Base-by-base conservation (phyloP, 2,888 invertebrate species). In the Bombyx huttoni region DNA sequence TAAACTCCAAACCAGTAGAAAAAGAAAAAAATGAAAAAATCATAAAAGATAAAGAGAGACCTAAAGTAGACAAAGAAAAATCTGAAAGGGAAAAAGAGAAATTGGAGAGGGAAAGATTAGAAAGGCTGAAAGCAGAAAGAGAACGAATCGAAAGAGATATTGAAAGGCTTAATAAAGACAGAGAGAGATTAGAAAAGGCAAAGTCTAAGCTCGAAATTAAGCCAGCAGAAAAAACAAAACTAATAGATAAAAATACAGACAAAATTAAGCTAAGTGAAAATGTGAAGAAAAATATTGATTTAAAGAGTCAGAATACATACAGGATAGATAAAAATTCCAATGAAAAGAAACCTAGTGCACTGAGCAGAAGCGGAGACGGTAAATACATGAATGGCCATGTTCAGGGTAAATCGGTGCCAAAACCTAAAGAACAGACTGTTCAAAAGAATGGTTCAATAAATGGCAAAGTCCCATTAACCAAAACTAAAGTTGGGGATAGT, bases 281-380 rank as follows among this genome's bases (percentile, higher is more conserved):
- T 50, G 52, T 63, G 14, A 85, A 83, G 58, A 83, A 80, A 58
- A 82, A 65, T 58, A 86, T 88, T 75, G 88, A 88, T 63, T 72
- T 86, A 60, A 83, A 88, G 64, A 81, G 74, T 61, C 84, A 87
- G 61, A 87, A 84, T 53, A 83, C 84, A n/a, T 83, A 82, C 58
- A 80, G 89, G 70, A 88, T 90, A 87, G 88, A 87, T 58, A 85
- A 81, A 58, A 86, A 84, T 54, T 75, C 71, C 1, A 78, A 79
- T 62, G 85, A 87, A 46, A 81, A 66, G 53, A 80, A 72, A 58
- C 54, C 67, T 46, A 53, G 61, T 13, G 56, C 65, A 51, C 64
- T 73, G 12, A 72, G 64, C 58, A 84, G 75, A 56, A 70, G 65
- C 54, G 61, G 58, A 52, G 70, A 80, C 53, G 67, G 67, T 48